Evolutionary conservation across 1,140 invertebrate genomes (phyloP), one percentile per base, ranked within the genome.

Genomic region (Coptotermes formosanus): DNA sequence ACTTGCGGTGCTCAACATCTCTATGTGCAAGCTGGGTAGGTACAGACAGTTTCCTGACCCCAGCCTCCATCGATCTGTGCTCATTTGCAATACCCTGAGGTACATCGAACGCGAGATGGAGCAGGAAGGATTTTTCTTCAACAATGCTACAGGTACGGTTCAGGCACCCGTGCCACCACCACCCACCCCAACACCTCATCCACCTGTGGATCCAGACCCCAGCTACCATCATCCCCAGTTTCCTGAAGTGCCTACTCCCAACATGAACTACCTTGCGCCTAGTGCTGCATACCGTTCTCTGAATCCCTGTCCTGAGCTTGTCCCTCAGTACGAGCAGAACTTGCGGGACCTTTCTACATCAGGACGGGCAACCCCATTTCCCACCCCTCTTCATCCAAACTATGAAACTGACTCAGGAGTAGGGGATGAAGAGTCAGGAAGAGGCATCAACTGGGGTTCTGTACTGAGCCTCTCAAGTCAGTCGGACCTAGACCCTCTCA

Each of bases 41-140:
- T 97, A 96, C 89, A 93, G 97, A 38, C 96, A 97, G 90, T 96
- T 95, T 87, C 95, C 96, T 6, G 97, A 98, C 90, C 97, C 97
- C 25, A 96, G 96, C 86, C 92, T 99, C n/a, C 94, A 97, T 85
- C 94, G 97, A 75, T 98, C 97, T 11, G 98, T 99, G 88, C 94
- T 99, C 75, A 98, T 99, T 88, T 98, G 97, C 92, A 99, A 98
- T 90, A 98, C 97, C 16, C 90, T 98, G 84, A 95, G 97, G 89
- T 94, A 96, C 89, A 95, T 99, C 88, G 97, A 98, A 91, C 93
- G 95, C 45, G 97, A 98, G 90, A 96, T 98, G 93, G 96, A 97
- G 90, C 93, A 94, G 75, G 97, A 98, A 91, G 93, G 91, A 87
- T 93, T 91, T 88, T 85, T 69, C 86, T 87, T 48, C 83, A 87